Evolutionary conservation across 2,888 invertebrate species (phyloP).

Genomic region (Oligia strigilis): DNA sequence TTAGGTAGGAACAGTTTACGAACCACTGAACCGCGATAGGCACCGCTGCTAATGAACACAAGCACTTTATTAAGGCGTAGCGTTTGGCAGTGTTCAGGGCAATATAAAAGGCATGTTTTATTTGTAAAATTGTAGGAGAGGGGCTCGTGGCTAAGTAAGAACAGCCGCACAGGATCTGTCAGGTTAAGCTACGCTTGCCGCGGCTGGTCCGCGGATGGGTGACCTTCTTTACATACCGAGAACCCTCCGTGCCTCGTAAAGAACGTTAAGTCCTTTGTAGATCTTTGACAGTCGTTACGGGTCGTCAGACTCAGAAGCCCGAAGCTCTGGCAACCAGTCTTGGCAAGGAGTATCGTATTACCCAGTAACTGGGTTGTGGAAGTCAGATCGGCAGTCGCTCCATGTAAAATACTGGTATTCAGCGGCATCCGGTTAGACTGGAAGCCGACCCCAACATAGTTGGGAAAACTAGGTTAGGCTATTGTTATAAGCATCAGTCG

Average conservation of each 20-base stretch:
- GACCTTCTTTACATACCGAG: not conserved
- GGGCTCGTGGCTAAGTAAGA: not conserved
- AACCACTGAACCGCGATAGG: constrained; percentile 45
- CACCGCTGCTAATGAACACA: constrained; percentile 43
- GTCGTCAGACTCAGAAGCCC: no score
- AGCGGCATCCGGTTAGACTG: no score
- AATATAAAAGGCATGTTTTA: not conserved
- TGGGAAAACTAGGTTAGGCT: no score
- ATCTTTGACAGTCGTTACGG: no score
- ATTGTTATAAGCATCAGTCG: not conserved
- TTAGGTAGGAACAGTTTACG: constrained; percentile 22
- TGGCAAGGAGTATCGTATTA: no score
- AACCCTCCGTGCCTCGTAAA: not conserved
- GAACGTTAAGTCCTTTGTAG: no score
- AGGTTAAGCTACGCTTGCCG: not conserved
- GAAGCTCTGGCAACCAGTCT: no score
- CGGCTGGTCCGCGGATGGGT: not conserved
- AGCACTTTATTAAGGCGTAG: not conserved
- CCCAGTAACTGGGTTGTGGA: no score
- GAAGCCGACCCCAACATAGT: no score
- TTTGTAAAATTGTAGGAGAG: not conserved
- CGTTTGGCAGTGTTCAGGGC: not conserved
- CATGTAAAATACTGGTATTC: no score
- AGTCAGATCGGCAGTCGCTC: no score
- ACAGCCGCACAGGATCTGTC: not conserved